Base-by-base conservation (phyloP, 2,797 vertebrate species). In the Danio choprae region DNA sequence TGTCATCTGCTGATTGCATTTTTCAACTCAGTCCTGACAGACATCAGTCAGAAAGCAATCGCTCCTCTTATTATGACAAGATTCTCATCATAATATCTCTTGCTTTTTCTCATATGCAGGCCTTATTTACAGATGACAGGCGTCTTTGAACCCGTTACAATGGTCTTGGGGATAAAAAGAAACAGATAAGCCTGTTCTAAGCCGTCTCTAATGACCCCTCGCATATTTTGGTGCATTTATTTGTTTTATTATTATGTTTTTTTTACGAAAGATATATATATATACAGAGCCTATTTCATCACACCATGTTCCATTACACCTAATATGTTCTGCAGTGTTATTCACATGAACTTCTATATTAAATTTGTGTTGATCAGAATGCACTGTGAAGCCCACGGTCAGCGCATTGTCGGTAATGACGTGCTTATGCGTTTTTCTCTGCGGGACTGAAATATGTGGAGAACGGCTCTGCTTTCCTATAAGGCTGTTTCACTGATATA, bases 171-270 rank as follows among this genome's bases (percentile, higher is more conserved):
- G 43, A 29, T 0, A 3, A 60, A 62, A 41, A 13, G 46, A 62
- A 70, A 51, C 46, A 70, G 77, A 71, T 71, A 79, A 79, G 77
- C 36, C 43, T 43, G 44, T 79, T 79, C n/a, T n/a, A n/a, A n/a
- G n/a, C 15, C 65, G 15, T 78, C 15, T 62, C 29, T 70, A 62
- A 70, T 70, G 44, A 71, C 44, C 55, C 6, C 46, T n/a, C 51
- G 12, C 44, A 51, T 79, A 22, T 70, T 53, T 51, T 62, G 40
- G 10, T 53, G 58, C 10, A 3, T 75, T 40, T 7, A 29, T 20
- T 7, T 6, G 4, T 55, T 18, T 40, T 59, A 22, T 16, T 7
- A 7, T 4, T 9, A 5, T n/a, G 53, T 36, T n/a, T 16, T 41
- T 43, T 58, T 38, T 60, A n/a, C 50, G 1, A 58, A 7, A 1